phyloP scores from a whole-genome alignment of 2,113 vertebrate species.

The Chaenocephalus aceratus region DNA sequence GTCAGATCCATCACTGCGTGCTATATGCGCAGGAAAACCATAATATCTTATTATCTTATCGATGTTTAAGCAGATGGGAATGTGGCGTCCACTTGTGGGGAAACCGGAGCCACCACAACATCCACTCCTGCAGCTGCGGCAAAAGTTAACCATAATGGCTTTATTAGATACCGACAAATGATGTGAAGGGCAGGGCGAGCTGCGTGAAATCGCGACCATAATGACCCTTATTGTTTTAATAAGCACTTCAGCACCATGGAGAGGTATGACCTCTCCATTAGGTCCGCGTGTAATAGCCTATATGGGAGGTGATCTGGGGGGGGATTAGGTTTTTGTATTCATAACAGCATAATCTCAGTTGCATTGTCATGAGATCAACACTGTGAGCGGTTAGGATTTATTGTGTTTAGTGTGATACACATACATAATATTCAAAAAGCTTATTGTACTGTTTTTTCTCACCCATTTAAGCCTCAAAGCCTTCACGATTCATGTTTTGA shows the following conservation, averaged over 20 bases:
- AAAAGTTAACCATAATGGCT: constrained; percentile 69
- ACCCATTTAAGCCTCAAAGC: constrained; percentile 7
- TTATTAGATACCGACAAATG: constrained; percentile 40
- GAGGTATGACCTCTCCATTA: constrained; percentile 47
- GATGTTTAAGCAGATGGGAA: constrained; percentile 55
- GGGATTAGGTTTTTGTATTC: constrained; percentile 20
- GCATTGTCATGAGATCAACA: constrained; percentile 26
- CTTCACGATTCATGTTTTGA: constrained; percentile 34
- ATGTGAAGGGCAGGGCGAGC: constrained; percentile 51
- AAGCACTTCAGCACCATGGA: constrained; percentile 72
- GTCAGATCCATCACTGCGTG: constrained; percentile 19
- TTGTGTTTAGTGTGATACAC: neutral
- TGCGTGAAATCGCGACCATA: neutral
- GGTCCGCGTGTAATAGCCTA: constrained; percentile 4
- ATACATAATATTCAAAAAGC: neutral
- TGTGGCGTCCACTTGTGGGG: constrained; percentile 61
- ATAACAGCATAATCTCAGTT: constrained; percentile 21
- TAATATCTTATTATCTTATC: constrained; percentile 54
- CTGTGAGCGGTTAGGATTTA: constrained; percentile 8
- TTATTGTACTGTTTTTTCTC: neutral
- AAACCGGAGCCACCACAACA: constrained; percentile 64
- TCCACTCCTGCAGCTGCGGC: constrained; percentile 77
- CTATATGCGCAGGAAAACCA: constrained; percentile 20
- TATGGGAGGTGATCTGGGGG: neutral
- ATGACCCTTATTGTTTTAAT: constrained; percentile 40